Percentiles rank a stretch among this genome's conserved stretches.
These are phyloP conservation scores for Ostrea edulis DNA, from an alignment of 1,140 invertebrate species.

Conservation along the genomic window DNA sequence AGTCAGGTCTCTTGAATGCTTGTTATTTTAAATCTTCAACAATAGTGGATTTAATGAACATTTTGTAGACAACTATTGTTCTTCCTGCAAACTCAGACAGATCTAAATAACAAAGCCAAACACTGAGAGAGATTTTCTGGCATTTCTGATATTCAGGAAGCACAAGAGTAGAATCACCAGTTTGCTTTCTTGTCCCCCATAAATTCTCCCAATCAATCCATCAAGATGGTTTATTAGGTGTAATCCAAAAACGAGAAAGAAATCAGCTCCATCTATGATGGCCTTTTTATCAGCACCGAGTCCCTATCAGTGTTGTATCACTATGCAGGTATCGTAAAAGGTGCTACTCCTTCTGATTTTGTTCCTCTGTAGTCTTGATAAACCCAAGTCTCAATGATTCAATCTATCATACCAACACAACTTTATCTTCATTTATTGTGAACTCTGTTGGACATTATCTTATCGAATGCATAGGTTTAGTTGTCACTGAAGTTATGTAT, in stretches of 20 bases:
- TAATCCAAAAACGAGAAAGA: not conserved
- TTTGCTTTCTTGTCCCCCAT: not conserved
- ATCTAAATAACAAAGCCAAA: no score
- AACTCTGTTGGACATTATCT: not conserved
- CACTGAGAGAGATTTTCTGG: not conserved
- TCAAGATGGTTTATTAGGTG: not conserved
- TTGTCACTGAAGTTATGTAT: conserved; percentile 5
- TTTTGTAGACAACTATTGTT: no score
- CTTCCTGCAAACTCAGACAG: no score
- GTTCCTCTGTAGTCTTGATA: not conserved
- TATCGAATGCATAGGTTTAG: not conserved
- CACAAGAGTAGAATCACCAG: not conserved
- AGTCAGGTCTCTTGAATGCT: no score
- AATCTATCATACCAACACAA: not conserved
- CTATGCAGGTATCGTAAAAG: not conserved
- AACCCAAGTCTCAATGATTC: conserved; percentile 9
- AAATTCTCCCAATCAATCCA: conserved; percentile 17
- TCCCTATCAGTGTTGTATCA: conserved; percentile 8
- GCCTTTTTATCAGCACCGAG: conserved; percentile 20
- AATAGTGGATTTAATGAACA: no score
- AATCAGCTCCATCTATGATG: not conserved
- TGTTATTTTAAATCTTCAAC: no score
- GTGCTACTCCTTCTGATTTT: not conserved
- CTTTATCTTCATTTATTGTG: conserved; percentile 30
- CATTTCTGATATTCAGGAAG: not conserved